Conservation (phyloP, 1,140 invertebrate species). For the Drosophila ambigua region DNA sequence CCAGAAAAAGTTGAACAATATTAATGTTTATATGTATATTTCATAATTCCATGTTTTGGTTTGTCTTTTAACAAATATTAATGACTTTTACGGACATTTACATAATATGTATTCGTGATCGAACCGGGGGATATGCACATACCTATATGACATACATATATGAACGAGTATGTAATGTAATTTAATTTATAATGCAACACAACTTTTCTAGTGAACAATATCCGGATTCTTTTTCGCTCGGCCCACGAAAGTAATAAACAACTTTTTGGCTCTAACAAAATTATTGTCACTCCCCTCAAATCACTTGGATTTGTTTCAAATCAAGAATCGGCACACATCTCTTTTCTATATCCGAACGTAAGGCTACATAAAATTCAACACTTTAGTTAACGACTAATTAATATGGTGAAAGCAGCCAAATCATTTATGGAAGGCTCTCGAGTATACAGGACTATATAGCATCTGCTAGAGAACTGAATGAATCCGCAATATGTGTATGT, state of each 20-base stretch:
- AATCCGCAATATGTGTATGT: too few relatives aligned
- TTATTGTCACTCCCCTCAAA: conserved; percentile 43
- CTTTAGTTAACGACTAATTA: conserved; percentile 30
- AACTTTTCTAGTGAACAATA: conserved; percentile 38
- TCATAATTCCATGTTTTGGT: conserved; percentile 17
- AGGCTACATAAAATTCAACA: conserved; percentile 9
- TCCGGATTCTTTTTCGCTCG: conserved; percentile 10
- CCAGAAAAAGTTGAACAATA: conserved; percentile 31
- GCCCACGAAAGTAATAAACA: conserved; percentile 8
- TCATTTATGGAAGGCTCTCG: too few relatives aligned
- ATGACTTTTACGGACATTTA: conserved; percentile 41
- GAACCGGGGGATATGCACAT: conserved; percentile 27
- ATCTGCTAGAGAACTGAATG: too few relatives aligned
- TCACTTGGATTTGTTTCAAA: neutral
- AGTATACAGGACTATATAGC: too few relatives aligned
- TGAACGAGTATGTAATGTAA: neutral
- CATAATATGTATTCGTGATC: conserved; percentile 35
- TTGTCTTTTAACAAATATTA: conserved; percentile 29
- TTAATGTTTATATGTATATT: conserved; percentile 22
- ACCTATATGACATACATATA: neutral
- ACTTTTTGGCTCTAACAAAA: conserved; percentile 38
- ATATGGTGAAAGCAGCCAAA: neutral
- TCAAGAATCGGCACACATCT: conserved; percentile 4
- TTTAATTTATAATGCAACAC: conserved; percentile 10
- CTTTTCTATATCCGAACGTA: neutral